These are phyloP conservation scores for Drosophila oshimai DNA, from an alignment of 1,140 invertebrate species.

Conservation along the genomic window DNA sequence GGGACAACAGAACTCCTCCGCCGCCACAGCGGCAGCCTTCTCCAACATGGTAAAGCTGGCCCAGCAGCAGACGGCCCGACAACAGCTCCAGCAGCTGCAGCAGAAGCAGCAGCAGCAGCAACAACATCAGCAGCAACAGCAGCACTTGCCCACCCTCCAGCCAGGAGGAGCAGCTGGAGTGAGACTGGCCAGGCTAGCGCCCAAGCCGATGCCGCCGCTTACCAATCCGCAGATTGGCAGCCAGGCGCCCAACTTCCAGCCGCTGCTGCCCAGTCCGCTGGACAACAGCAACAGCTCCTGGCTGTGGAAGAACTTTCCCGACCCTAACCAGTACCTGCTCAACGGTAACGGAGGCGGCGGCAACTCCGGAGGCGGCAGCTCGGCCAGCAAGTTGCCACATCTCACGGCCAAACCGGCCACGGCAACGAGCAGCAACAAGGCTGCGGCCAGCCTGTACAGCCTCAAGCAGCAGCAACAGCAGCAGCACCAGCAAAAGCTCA, in stretches of 20 bases:
- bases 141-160: constrained; percentile 44
- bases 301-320: constrained; percentile 80
- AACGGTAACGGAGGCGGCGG: constrained; percentile 48
- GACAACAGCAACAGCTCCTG: constrained; percentile 65
- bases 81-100: constrained; percentile 40
- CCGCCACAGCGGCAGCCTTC: constrained; percentile 5
- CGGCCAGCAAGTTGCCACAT: constrained; percentile 58
- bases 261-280: constrained; percentile 10
- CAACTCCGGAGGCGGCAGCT: not conserved
- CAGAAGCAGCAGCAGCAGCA: constrained; percentile 32
- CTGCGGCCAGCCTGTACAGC: not conserved
- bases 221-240: constrained; percentile 44
- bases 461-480: constrained; percentile 49
- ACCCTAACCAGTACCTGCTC: constrained; percentile 63
- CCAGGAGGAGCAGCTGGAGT: constrained; percentile 18
- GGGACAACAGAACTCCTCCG: constrained; percentile 6
- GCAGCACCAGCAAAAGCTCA: constrained; percentile 66
- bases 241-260: constrained; percentile 8
- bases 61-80: constrained; percentile 35
- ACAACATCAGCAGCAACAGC: constrained; percentile 25
- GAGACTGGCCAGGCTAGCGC: constrained; percentile 45
- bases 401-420: constrained; percentile 63
- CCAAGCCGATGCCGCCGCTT: constrained; percentile 54
- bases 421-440: constrained; percentile 27
- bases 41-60: constrained; percentile 34